Evolutionary conservation across 1,140 invertebrate genomes (phyloP), one percentile per base, ranked within the genome.

Genomic region (Bombus affinis): DNA sequence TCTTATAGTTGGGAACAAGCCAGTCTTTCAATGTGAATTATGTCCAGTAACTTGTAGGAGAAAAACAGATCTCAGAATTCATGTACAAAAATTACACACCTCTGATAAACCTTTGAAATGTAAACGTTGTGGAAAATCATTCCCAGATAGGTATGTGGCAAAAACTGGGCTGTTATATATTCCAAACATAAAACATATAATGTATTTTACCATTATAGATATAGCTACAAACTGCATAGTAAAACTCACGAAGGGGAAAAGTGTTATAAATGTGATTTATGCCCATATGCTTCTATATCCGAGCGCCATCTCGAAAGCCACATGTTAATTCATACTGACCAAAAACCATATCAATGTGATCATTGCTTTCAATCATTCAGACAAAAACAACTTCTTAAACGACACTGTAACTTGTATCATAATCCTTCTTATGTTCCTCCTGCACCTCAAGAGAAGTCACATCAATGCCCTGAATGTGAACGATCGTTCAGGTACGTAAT

Each of bases 161-260:
- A 8, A 37, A 59, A 25, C 35, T 83, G 3, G 57, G 28, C 22
- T 5, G 28, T 35, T 47, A 57, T 65, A 39, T 68, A 3, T 86
- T 53, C 37, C 39, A 81, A 84, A 83, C n/a, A 70, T 65, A 37
- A 84, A 71, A 71, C 39, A 53, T 68, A 57, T 74, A 25, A 84
- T 81, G 42, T 42, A 70, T 82, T 84, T 79, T 84, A 37, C 15
- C 66, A 62, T 92, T 91, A 25, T 80, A 95, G 97, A 83, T 97
- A 98, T 94, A 97, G 96, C 86, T 97, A 97, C 91, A 98, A 97
- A 92, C 92, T 96, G 28, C 96, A 96, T 88, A 96, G 95, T 89
- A 97, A 99, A 96, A 98, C 98, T 2, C 99, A 99, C 92, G 98
- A 99, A 93, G 99, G 99, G 2, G 99, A 99, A 95, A 99, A 99